These are phyloP conservation scores for Babyrousa celebensis DNA, from an alignment of 2,797 vertebrate species.

Conservation along the genomic window DNA sequence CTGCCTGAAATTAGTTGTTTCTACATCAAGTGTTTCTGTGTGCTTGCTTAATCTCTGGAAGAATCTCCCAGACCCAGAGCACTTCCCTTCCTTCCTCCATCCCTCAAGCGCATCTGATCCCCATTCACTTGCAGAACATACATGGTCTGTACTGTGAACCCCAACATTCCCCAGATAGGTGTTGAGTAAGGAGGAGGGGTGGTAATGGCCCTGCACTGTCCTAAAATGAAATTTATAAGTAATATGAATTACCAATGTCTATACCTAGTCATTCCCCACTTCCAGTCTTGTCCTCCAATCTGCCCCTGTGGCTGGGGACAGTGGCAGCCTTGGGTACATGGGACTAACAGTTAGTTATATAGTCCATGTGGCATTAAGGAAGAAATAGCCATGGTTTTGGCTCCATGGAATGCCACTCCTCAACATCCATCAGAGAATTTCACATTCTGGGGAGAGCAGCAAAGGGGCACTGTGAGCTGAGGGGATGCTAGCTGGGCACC, in stretches of 20 bases:
- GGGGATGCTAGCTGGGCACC: neutral
- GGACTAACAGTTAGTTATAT: neutral
- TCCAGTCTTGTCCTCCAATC: neutral
- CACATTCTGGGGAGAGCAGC: neutral
- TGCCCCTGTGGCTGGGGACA: neutral
- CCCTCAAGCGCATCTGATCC: neutral
- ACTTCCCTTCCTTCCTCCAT: neutral
- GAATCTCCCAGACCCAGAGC: neutral
- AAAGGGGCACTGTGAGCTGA: neutral
- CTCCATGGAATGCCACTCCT: neutral
- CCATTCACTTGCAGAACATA: neutral
- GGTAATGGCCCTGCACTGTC: neutral
- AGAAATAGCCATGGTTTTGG: neutral
- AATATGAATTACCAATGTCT: too few relatives aligned
- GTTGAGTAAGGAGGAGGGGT: neutral
- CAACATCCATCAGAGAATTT: neutral
- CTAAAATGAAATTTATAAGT: too few relatives aligned
- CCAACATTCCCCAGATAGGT: neutral
- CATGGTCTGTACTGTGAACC: neutral
- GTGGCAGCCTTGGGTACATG: neutral
- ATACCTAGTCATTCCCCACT: fast-evolving
- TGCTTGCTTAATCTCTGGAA: neutral
- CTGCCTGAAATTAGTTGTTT: neutral
- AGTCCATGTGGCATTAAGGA: neutral
- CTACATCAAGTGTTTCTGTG: too few relatives aligned